Evolutionary conservation across 2,888 invertebrate genomes (phyloP).

Genomic region (Cerceris rybyensis): DNA sequence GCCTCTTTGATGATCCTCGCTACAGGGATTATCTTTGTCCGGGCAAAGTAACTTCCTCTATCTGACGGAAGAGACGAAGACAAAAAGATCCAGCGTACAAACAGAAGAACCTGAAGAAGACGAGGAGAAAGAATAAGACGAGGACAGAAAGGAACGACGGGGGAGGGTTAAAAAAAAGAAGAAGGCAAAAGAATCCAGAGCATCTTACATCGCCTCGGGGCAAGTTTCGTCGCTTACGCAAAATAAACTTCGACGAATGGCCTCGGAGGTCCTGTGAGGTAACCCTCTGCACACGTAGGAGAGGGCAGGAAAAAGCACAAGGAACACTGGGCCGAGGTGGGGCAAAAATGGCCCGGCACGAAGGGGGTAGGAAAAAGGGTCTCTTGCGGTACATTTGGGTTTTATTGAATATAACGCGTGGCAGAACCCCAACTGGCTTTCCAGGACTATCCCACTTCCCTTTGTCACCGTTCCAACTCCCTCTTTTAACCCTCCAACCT

Average conservation of each 20-base stretch:
- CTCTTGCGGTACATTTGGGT: constrained; percentile 76
- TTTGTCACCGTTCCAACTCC: constrained; percentile 38
- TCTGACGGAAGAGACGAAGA: constrained; percentile 44
- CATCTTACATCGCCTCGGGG: constrained; percentile 46
- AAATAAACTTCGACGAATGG: constrained; percentile 68
- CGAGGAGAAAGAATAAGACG: constrained; percentile 12
- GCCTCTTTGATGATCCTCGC: constrained; percentile 51
- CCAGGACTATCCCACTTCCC: constrained; percentile 60
- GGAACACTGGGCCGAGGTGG: constrained; percentile 21
- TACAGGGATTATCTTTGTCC: constrained; percentile 57
- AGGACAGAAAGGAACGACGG: constrained; percentile 10
- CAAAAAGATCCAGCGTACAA: constrained; percentile 24
- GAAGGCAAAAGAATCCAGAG: constrained; percentile 58
- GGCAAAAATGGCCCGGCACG: constrained; percentile 57
- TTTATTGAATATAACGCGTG: constrained; percentile 76
- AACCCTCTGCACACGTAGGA: constrained; percentile 1
- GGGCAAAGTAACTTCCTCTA: constrained; percentile 50
- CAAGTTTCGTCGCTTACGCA: constrained; percentile 67
- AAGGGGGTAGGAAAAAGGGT: constrained; percentile 62
- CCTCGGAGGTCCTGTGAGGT: constrained; percentile 32
- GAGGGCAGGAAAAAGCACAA: constrained; percentile 5
- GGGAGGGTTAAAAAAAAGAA: constrained; percentile 7
- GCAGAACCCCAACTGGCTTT: constrained; percentile 60
- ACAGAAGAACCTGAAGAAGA: constrained; percentile 14
- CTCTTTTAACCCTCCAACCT: constrained; percentile 9